Base-by-base conservation (phyloP, 2,888 invertebrate species). In the Dasysyrphus albostriatus region DNA sequence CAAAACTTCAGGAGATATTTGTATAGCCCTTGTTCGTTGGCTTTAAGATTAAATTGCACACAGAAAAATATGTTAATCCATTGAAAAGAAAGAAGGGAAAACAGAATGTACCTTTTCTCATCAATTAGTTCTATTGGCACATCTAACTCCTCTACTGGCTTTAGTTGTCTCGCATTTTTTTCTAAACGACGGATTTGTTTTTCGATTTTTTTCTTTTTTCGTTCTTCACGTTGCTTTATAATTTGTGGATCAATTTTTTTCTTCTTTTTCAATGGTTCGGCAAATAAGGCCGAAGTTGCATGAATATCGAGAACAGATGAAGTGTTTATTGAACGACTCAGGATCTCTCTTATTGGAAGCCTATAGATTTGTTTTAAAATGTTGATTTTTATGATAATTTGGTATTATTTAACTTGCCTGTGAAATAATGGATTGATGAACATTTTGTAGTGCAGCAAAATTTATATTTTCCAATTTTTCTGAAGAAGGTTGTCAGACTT, bases 181-280 rank as follows among this genome's bases (percentile, higher is more conserved):
- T 98, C 95, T 82, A 99, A 92, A 88, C 95, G 94, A 69, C 96
- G 94, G 88, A 99, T 98, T 91, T 96, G 96, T 91, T 97, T 98
- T 91, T 98, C 98, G 3, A 99, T 88, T 92, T 96, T 97, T 90
- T 95, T 97, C 88, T 95, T 95, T 88, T 94, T 96, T 69, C 97
- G 95, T 0, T 97, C 97, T 91, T 98, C 98, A 89, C 98, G 94
- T 16, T 95, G 95, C 91, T 95, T 96, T 0, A 98, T 89, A 39
- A 98, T 93, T 6, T 94, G 94, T 3, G 98, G 98, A 93, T 98
- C 98, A 0, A 97, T 72, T 90, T 95, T 96, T 91, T 96, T 98
- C 93, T 97, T 98, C 92, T 97, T 98, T 92, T 98, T 98, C 91
- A 98, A 91, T 3, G 98, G 98, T 91, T 98, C 98, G 5, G 95